Base-by-base conservation (phyloP, 2,888 invertebrate genomes). In the Tineola bisselliella region DNA sequence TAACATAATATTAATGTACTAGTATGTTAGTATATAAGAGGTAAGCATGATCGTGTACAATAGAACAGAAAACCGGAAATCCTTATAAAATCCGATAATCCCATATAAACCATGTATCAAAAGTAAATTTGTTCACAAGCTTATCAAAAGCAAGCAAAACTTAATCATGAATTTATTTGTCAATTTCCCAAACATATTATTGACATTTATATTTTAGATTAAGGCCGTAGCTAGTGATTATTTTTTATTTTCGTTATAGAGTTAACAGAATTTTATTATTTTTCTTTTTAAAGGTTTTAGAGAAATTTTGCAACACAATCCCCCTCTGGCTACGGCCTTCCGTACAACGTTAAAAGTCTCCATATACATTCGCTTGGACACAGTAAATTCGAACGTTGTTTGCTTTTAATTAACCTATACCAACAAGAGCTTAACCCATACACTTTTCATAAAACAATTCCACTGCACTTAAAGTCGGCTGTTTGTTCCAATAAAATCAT, bases 331-430 rank as follows among this genome's bases (percentile, higher is more conserved):
- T 13, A 43, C n/a, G 43, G 43, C 43, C 13, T 25, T 25, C 25
- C 38, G 38, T 38, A 10, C 11, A 48, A 17, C 48, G 48, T 48
- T 48, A 48, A 48, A 48, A 52, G 60, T 33, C 15, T 60, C 13
- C 60, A 12, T 18, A 60, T 18, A 31, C 33, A 54, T 54, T 12
- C 30, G 56, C 38, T 33, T 57, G 61, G 59, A 52, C 61, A 59
- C 31, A 18, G 61, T 61, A 61, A 61, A 61, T 57, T 33, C 12
- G 61, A 11, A 43, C 44, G 54, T 57, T 82, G 83, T 86, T 84
- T 84, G 77, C 75, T 77, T 86, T 84, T 81, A 82, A 86, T 86
- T 84, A 86, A 78, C 77, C 71, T 73, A 75, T 72, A 80, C 79
- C 79, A 81, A 84, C 81, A 80, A 68, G 72, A 71, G 75, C 71